Evolutionary conservation across 2,113 vertebrate species (phyloP).

Genomic region (Caretta caretta): DNA sequence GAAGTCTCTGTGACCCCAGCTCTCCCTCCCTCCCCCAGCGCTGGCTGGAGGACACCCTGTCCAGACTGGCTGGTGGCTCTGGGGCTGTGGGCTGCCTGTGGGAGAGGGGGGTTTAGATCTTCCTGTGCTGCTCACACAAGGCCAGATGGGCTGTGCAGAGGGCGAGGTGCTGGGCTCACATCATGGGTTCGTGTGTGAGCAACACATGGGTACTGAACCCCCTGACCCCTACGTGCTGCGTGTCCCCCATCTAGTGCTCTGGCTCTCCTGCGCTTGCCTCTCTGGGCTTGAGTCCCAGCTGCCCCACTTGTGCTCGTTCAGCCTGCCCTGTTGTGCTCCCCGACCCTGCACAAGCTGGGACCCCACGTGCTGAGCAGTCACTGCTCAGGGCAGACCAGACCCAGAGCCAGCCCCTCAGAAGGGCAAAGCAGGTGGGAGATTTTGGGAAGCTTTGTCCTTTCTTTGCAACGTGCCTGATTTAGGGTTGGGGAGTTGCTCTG

Average conservation of each 20-base stretch:
- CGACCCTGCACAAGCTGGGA: too few species aligned
- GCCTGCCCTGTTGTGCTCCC: fast-evolving
- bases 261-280: neutral
- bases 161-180: fast-evolving
- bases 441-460: too few species aligned
- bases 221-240: neutral
- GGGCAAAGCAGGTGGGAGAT: too few species aligned
- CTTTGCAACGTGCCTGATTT: too few species aligned
- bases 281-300: neutral
- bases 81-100: neutral
- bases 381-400: too few species aligned
- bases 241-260: neutral
- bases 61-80: too few species aligned
- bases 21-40: too few species aligned
- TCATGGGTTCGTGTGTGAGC: neutral
- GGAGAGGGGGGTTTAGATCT: neutral
- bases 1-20: too few species aligned
- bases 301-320: fast-evolving
- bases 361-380: too few species aligned
- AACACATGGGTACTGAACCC: neutral
- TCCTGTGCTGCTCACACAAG: neutral
- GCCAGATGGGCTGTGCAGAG: neutral
- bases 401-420: too few species aligned
- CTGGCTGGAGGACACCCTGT: too few species aligned
- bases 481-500: too few species aligned